A percentile compares a stretch with the other conserved stretches of the same genome.
phyloP scores from a whole-genome alignment of 2,888 invertebrate species.

The Drosophila pegasa region DNA sequence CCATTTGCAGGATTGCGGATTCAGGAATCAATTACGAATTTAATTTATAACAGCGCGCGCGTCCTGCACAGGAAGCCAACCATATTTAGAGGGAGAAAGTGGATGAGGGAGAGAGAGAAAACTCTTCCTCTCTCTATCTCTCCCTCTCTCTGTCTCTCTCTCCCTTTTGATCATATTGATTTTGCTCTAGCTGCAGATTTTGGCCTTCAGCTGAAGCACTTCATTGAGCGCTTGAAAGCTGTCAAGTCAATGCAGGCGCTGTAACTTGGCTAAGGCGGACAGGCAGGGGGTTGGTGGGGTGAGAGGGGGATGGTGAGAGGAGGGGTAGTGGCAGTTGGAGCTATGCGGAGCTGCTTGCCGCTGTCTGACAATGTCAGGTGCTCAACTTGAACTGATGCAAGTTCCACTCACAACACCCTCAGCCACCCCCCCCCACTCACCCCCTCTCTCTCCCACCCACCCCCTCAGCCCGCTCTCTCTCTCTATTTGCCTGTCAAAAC shows the following conservation, averaged over 20 bases:
- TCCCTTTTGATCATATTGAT: constrained; percentile 52
- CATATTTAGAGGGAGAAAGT: constrained; percentile 47
- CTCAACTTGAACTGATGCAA: constrained; percentile 12
- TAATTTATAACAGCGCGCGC: constrained; percentile 75
- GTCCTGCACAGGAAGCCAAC: constrained; percentile 61
- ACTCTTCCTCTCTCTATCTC: no score
- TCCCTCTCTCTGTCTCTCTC: not conserved
- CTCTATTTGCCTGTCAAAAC: constrained; percentile 2
- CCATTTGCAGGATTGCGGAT: constrained; percentile 82
- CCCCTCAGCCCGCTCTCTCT: not conserved
- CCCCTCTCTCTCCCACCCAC: not conserved
- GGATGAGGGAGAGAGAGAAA: not conserved
- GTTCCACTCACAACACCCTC: not conserved
- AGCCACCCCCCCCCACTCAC: no score
- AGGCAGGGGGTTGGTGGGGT: not conserved
- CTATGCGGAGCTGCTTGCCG: not conserved
- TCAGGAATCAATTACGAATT: constrained; percentile 82
- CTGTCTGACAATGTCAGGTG: constrained; percentile 73
- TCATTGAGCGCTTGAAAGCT: constrained; percentile 70
- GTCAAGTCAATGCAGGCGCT: constrained; percentile 66
- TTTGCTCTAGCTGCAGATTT: constrained; percentile 52
- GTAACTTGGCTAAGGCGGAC: not conserved
- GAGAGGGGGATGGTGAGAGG: not conserved
- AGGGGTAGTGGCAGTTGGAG: not conserved
- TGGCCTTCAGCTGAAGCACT: constrained; percentile 45